Evolutionary conservation across 2,888 invertebrate species (phyloP).

Genomic region (Linnaemya tessellans): DNA sequence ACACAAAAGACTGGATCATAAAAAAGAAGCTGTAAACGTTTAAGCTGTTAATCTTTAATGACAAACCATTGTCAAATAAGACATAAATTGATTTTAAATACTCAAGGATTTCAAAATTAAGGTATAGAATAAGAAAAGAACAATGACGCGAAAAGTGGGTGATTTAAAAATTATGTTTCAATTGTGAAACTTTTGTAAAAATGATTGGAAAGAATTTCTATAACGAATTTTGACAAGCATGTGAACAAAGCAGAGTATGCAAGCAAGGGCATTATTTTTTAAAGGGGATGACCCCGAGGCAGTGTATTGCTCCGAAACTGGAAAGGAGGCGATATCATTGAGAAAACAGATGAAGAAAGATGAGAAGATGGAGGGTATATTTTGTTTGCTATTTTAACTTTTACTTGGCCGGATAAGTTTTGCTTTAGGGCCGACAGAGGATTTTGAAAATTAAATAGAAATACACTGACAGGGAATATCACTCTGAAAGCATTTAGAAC

Average conservation of each 20-base stretch:
- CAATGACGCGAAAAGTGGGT: constrained; percentile 5
- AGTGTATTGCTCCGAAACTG: too few relatives aligned
- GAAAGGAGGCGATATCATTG: too few relatives aligned
- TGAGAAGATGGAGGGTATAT: too few relatives aligned
- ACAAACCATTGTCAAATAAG: constrained; percentile 72
- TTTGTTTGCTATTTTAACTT: too few relatives aligned
- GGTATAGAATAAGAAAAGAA: constrained; percentile 12
- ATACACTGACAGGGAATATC: too few relatives aligned
- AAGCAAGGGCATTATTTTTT: not conserved
- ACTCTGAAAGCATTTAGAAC: too few relatives aligned
- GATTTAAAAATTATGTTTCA: constrained; percentile 50
- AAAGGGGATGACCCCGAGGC: too few relatives aligned
- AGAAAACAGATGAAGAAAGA: too few relatives aligned
- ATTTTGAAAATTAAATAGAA: too few relatives aligned
- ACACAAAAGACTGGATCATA: constrained; percentile 48
- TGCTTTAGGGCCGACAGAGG: too few relatives aligned
- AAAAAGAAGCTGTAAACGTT: constrained; percentile 74
- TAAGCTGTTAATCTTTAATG: constrained; percentile 73
- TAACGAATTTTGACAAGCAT: not conserved
- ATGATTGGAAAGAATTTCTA: not conserved
- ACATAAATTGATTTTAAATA: constrained; percentile 73
- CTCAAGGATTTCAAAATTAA: constrained; percentile 49
- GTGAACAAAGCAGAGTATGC: not conserved
- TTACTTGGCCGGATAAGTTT: too few relatives aligned
- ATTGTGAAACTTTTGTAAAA: constrained; percentile 3